These are phyloP conservation scores for Triplophysa siluroides DNA, from an alignment of 2,113 vertebrate species.

Conservation along the genomic window DNA sequence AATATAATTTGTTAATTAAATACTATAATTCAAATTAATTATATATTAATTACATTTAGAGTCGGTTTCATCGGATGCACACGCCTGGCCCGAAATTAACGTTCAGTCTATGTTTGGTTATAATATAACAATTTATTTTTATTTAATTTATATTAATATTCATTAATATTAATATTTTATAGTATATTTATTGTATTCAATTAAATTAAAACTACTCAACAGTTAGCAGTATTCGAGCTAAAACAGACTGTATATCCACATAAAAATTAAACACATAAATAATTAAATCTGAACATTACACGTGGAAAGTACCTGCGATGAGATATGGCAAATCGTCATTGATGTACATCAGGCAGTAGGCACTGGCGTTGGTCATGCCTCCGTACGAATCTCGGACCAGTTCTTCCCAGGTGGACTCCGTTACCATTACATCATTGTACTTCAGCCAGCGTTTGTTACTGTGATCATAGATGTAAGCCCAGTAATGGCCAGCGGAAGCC, in stretches of 20 bases:
- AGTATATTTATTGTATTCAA: no score
- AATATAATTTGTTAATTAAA: no score
- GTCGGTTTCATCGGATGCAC: no score
- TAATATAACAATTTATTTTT: no score
- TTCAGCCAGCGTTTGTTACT: conserved; percentile 87
- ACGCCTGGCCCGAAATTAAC: no score
- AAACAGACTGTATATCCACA: not conserved
- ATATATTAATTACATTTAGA: no score
- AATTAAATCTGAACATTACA: not conserved
- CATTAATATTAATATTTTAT: no score
- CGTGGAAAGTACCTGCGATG: conserved; percentile 73
- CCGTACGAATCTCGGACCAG: conserved; percentile 91
- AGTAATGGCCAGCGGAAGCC: conserved; percentile 95
- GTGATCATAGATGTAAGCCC: conserved; percentile 93
- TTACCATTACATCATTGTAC: conserved; percentile 91
- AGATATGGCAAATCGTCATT: conserved; percentile 74
- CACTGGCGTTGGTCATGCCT: conserved; percentile 90
- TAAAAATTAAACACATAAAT: not conserved
- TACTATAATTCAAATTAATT: no score
- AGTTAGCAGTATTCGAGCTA: no score
- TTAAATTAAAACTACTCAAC: no score
- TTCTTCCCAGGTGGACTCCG: conserved; percentile 92
- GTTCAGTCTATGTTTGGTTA: no score
- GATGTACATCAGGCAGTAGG: conserved; percentile 97
- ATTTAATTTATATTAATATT: no score